Evolutionary conservation across 2,797 vertebrate genomes (phyloP).

Genomic region (Brotula barbata): DNA sequence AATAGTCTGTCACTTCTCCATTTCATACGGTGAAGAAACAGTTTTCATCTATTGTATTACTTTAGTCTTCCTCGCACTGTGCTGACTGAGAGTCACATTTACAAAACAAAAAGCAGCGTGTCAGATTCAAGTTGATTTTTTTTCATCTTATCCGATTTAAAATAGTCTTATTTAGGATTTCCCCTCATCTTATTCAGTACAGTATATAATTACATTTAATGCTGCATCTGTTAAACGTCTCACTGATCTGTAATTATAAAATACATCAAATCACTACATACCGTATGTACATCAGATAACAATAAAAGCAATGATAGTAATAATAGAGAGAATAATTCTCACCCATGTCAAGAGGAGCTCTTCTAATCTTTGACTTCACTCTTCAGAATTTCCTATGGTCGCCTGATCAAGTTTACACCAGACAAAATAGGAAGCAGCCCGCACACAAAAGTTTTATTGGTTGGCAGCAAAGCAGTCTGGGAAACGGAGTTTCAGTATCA

Average conservation of each 20-base stretch:
- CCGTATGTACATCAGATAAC: too few species aligned
- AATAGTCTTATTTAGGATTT: too few species aligned
- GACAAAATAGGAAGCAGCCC: slow-evolving; percentile 71
- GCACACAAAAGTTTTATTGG: slow-evolving; percentile 72
- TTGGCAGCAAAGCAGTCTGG: slow-evolving; percentile 64
- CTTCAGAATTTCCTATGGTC: slow-evolving; percentile 49
- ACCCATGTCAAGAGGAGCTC: slow-evolving; percentile 73
- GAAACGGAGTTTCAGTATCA: slow-evolving; percentile 59
- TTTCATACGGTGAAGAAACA: slow-evolving; percentile 40
- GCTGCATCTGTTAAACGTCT: too few species aligned
- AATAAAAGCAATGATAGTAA: too few species aligned
- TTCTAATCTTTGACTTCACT: slow-evolving; percentile 38
- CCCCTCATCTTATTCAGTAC: too few species aligned
- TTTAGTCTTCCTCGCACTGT: not conserved
- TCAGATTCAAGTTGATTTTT: too few species aligned
- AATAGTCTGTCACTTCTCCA: slow-evolving; percentile 64
- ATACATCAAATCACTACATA: too few species aligned
- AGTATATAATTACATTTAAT: too few species aligned
- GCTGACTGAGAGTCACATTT: not conserved
- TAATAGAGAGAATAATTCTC: slow-evolving; percentile 41
- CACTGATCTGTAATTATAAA: too few species aligned
- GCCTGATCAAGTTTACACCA: slow-evolving; percentile 62
- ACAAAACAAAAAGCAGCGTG: not conserved
- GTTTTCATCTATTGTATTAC: slow-evolving; percentile 10
- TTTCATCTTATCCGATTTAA: too few species aligned